Evolutionary conservation across 30 jellyfish, hydroid and myxozoan genomes (phyloP).

Genomic region (Hydractinia symbiolongicarpus): DNA sequence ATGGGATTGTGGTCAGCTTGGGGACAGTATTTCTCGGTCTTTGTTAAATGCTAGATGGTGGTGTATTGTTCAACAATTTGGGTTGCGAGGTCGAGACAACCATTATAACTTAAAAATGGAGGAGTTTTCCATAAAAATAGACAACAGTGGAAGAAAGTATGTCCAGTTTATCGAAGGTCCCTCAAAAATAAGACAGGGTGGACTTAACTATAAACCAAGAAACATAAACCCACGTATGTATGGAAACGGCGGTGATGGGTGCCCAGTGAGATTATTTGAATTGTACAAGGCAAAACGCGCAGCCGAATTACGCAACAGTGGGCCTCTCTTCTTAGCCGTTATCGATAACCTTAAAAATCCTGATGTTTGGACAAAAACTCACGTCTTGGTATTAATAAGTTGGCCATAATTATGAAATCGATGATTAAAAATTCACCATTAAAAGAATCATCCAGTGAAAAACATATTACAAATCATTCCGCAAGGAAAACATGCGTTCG

Average conservation of each 20-base stretch:
- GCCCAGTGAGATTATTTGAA: background rate
- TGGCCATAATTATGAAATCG: background rate
- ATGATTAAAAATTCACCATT: background rate
- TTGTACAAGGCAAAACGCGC: background rate
- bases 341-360: background rate
- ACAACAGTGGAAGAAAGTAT: background rate
- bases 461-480: conserved; percentile 1
- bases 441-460: background rate
- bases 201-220: background rate
- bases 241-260: background rate
- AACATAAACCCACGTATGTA: conserved; percentile 7
- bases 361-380: conserved; percentile 8
- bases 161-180: conserved; percentile 11
- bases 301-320: background rate
- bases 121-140: background rate
- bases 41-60: background rate
- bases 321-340: conserved; percentile 6
- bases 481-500: background rate
- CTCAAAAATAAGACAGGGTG: conserved; percentile 4
- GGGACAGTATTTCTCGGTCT: background rate
- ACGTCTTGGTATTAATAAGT: background rate
- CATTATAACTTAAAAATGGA: background rate
- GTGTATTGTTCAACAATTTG: background rate
- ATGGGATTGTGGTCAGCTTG: conserved; percentile 7
- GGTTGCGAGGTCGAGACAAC: conserved; percentile 3